Conservation (phyloP, 2,113 vertebrate genomes). For the Notarius lentiginosus region DNA sequence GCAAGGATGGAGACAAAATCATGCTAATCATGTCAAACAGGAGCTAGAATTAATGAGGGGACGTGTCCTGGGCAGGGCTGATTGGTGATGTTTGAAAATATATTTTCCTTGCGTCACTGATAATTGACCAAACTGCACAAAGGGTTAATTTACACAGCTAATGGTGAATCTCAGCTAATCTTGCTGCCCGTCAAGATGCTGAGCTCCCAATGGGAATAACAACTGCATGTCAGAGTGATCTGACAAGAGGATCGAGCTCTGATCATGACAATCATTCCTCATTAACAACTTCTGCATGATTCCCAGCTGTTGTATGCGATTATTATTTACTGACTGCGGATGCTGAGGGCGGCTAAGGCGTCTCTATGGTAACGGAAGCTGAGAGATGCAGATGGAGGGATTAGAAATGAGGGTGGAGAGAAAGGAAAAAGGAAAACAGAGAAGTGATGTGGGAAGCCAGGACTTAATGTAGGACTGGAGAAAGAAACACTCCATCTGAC, state of each 20-base stretch:
- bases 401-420: conserved; percentile 16
- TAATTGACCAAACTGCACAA: not conserved
- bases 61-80: not conserved
- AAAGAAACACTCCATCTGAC: not conserved
- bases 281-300: conserved; percentile 3
- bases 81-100: not conserved
- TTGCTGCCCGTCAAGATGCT: not conserved
- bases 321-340: conserved; percentile 25
- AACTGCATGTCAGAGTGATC: not conserved
- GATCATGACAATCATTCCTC: not conserved
- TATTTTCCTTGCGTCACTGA: not conserved
- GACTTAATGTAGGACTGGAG: conserved; percentile 6
- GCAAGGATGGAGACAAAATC: not conserved
- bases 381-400: conserved; percentile 39
- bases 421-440: conserved; percentile 72
- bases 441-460: not conserved
- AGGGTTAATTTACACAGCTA: not conserved
- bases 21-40: not conserved
- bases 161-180: not conserved
- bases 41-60: not conserved
- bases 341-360: conserved; percentile 36
- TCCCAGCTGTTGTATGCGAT: conserved; percentile 15
- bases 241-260: not conserved
- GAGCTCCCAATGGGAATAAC: not conserved
- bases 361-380: conserved; percentile 61